Base-by-base conservation (phyloP, 2,113 vertebrate species). In the Chloebia gouldiae region DNA sequence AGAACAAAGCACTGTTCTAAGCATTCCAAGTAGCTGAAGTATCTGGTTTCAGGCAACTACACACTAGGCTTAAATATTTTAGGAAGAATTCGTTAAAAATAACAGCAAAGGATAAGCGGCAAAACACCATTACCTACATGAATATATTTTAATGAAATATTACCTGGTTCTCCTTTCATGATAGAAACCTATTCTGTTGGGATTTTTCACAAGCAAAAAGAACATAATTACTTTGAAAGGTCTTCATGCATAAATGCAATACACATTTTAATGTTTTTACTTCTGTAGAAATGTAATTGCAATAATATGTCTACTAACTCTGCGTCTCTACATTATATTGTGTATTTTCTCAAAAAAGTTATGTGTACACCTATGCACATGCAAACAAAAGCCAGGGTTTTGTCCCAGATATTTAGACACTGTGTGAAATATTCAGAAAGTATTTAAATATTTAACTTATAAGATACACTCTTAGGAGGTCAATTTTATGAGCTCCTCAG, bases 51-150 rank as follows among this genome's bases (percentile, higher is more conserved):
- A 94, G 95, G 95, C 95, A 94, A 81, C 86, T 72, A 45, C 80
- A 76, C 53, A 84, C 51, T 88, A 90, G 89, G 86, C 84, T 97
- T 95, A 91, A 97, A 97, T 97, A 96, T 97, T 96, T 97, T 84
- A 96, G 93, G 72, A 96, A 94, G 88, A 47, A 59, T 94, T 95
- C 3, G 2, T 95, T 96, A 94, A 96, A 96, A 97, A 95, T 96
- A 95, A 95, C 93, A 94, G 92, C 93, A 94, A 92, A 93, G 65
- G 77, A 95, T 72, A 73, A 95, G 80, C 88, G 93, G 93, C 92
- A 96, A 97, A 97, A 95, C 82, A 89, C 88, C 88, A 95, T 95
- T 96, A 96, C 92, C 93, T 86, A 60, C 82, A 54, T 23, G 76
- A 94, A 93, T 94, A 79, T 77, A 95, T 97, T 95, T 93, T 91